Evolutionary conservation across 1,140 invertebrate species (phyloP), one percentile per base, ranked within the genome.

Genomic region (Lysiphlebus fabarum): DNA sequence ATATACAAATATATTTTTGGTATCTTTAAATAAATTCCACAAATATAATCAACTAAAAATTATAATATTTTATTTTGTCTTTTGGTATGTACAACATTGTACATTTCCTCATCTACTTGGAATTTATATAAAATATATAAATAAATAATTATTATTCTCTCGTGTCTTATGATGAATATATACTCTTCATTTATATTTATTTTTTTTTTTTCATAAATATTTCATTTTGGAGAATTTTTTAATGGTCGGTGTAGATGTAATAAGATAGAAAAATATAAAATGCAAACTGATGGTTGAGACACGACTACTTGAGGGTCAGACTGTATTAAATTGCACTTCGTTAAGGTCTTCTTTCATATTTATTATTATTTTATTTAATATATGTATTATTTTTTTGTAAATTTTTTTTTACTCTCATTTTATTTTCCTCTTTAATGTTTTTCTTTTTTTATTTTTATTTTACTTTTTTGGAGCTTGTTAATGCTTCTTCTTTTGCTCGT

Each of bases 251-350:
- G n/a, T n/a, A 37, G 34, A 11, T 48, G 53, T 61, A 56, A 61
- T 56, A 61, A 56, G 59, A 57, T 57, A 56, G 59, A 61, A 57
- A 61, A 61, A 61, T 61, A 61, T 61, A 61, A 61, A 50, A 48
- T 57, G 48, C 54, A 17, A 54, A 37, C 38, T 55, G 43, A 36
- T 55, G 49, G 49, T 50, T 41, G 40, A 34, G 26, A 55, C 45
- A 43, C 42, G 36, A 50, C 56, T 45, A 41, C 49, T n/a, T 40
- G 56, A 7, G 53, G 43, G 49, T 51, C 59, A 56, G 48, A 53
- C 45, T 61, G 56, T 47, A 61, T 61, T 61, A 57, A 61, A 61
- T 61, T 61, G 59, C 59, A 61, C 59, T 61, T 61, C 59, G 54
- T 61, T 61, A 61, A 61, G 59, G 48, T 57, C 59, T 47, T 53